Evolutionary conservation across 2,113 vertebrate species (phyloP), one percentile per base, ranked within the genome.

Genomic region (Chitala chitala): DNA sequence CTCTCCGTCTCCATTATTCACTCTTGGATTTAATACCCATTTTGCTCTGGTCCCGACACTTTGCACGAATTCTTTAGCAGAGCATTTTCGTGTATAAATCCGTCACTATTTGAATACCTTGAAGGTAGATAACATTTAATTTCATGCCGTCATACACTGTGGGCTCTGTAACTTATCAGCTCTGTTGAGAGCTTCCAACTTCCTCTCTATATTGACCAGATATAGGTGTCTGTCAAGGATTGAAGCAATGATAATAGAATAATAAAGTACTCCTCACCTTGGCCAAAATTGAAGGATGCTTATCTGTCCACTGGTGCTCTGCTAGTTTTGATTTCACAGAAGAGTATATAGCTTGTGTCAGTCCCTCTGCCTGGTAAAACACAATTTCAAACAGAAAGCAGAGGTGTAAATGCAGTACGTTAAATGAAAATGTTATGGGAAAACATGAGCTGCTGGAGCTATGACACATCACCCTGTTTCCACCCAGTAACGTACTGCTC

Each of bases 301-400:
- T 31, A 72, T 91, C 78, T 13, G 40, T 79, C 91, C 86, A 86
- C 22, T 64, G 77, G 15, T 89, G 76, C n/a, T 78, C 73, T 8
- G 65, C 69, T 53, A 90, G 54, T 77, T 85, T 86, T 17, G 80
- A 82, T 72, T 88, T 85, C 56, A 91, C 73, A 55, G 85, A 76
- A 51, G 83, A 81, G 63, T 85, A 86, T 0, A 90, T 77, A 48
- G 87, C 82, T 59, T 82, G 55, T 48, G 88, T 79, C 38, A 91
- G 71, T 69, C 87, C 81, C 20, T 87, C 84, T 65, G 80, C 86
- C 91, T 92, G 82, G 44, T 12, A 69, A 74, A 77, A 7, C 80
- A 48, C 9, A 56, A 26, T 55, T 51, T 42, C 1, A 36, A 24
- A 50, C 1, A 69, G 20, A 31, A 17, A 7, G 48, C 33, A 22